Evolutionary conservation across 2,113 vertebrate species (phyloP).

Genomic region (Passer domesticus): DNA sequence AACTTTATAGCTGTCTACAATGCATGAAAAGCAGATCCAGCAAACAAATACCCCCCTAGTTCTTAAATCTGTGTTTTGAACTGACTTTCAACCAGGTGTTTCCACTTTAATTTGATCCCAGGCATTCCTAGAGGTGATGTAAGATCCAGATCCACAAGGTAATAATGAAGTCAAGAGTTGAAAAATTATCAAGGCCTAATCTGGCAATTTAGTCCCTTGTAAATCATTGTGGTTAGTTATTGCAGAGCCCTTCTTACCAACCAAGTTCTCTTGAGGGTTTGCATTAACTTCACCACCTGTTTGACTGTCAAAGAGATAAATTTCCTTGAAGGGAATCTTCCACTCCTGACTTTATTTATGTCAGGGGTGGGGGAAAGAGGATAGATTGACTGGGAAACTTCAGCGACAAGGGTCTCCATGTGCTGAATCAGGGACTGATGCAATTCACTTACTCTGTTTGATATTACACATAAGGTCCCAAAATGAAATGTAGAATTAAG

Average conservation of each 20-base stretch:
- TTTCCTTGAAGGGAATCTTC: slow-evolving; percentile 64
- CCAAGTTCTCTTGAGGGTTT: slow-evolving; percentile 49
- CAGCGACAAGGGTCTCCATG: background rate
- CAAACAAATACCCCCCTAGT: background rate
- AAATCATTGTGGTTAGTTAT: slow-evolving; percentile 66
- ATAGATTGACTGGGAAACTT: slow-evolving; percentile 54
- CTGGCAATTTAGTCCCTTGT: slow-evolving; percentile 68
- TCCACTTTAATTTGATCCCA: slow-evolving; percentile 72
- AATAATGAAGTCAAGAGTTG: slow-evolving; percentile 72
- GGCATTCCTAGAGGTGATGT: slow-evolving; percentile 67
- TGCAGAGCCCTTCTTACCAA: slow-evolving; percentile 59
- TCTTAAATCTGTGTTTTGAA: slow-evolving; percentile 47
- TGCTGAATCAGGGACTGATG: background rate
- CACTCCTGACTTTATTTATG: slow-evolving; percentile 49
- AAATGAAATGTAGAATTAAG: background rate
- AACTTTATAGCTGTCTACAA: background rate
- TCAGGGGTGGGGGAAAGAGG: background rate
- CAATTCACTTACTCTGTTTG: slow-evolving; percentile 17
- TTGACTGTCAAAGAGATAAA: slow-evolving; percentile 68
- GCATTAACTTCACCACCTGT: slow-evolving; percentile 66
- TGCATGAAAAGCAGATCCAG: slow-evolving; percentile 1
- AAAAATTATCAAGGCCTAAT: slow-evolving; percentile 72
- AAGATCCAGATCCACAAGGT: slow-evolving; percentile 69
- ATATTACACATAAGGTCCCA: slow-evolving; percentile 6
- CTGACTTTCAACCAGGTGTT: slow-evolving; percentile 66